phyloP scores from a whole-genome alignment of 2,888 invertebrate species.

The Sinohyriopsis cumingii region DNA sequence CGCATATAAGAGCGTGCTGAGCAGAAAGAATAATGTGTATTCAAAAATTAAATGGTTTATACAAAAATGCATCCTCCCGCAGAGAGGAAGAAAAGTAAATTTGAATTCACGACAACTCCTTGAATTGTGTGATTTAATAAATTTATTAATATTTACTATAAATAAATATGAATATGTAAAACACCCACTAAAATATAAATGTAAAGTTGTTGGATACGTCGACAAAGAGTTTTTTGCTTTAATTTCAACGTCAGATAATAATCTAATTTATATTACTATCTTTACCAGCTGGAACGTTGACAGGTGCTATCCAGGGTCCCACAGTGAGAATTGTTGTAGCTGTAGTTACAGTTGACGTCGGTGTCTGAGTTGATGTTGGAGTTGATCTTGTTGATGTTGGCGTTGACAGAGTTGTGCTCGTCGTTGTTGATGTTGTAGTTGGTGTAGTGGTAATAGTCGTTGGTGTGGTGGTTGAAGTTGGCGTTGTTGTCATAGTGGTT shows the following conservation, averaged over 20 bases:
- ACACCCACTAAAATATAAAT: too few species aligned
- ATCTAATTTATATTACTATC: not conserved
- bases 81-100: too few species aligned
- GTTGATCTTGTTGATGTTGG: constrained; percentile 11
- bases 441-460: constrained; percentile 17
- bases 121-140: too few species aligned
- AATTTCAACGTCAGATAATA: not conserved
- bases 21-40: too few species aligned
- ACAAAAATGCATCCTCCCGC: too few species aligned
- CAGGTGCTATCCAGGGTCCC: constrained; percentile 16
- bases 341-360: too few species aligned
- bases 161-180: too few species aligned
- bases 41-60: too few species aligned
- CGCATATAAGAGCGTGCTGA: too few species aligned
- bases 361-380: constrained; percentile 4
- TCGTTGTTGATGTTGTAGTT: constrained; percentile 15
- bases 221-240: not conserved
- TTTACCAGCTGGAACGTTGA: constrained; percentile 27
- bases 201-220: not conserved
- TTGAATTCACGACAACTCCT: too few species aligned
- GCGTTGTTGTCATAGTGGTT: constrained; percentile 16
- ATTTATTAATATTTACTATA: too few species aligned
- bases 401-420: constrained; percentile 9
- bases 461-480: constrained; percentile 16
- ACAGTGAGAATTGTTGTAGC: constrained; percentile 2